Base-by-base conservation (phyloP, 1,140 invertebrate species). In the Potamilus streckersoni region DNA sequence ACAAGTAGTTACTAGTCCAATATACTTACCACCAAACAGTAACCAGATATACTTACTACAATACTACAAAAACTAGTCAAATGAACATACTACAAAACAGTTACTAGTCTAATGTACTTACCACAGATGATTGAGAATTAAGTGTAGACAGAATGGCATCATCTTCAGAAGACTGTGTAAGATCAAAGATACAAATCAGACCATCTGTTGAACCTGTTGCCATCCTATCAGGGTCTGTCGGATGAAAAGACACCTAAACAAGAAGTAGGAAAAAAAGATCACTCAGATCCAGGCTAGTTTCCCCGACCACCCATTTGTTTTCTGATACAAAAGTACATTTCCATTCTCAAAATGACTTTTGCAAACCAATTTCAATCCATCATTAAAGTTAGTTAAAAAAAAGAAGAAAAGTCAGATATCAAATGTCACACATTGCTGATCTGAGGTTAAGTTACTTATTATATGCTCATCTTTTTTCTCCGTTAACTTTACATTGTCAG, bases 71-170 rank as follows among this genome's bases (percentile, higher is more conserved):
- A 31, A 31, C 17, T 68, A n/a, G 68, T 69, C 2, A 2, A 27
- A 62, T 23, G 16, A 17, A 23, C 20, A 6, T 20, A 62, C 13
- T 1, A 61, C 0, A 38, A 31, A 17, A 20, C 20, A 16, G 17
- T 61, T 20, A 49, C 38, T 49, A 49, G 38, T 49, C 38, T 49
- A 49, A 49, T 49, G 11, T 57, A 80, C 89, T 89, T 85, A 95
- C 94, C 67, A 97, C 93, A 60, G 95, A 94, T 73, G 94, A 94
- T 84, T 95, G 94, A 16, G 95, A 93, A 86, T 97, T 97, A n/a
- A 96, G 91, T 2, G 94, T 94, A 83, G 93, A 93, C 23, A 90
- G 88, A 2, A 98, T 89, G 0, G 96, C 96, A 86, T 95, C 94
- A 76, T 96, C 95, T 91, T 98, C 96, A 3, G 88, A 91, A 0